phyloP scores from a whole-genome alignment of 2,797 vertebrate species.

The Astyanax mexicanus region DNA sequence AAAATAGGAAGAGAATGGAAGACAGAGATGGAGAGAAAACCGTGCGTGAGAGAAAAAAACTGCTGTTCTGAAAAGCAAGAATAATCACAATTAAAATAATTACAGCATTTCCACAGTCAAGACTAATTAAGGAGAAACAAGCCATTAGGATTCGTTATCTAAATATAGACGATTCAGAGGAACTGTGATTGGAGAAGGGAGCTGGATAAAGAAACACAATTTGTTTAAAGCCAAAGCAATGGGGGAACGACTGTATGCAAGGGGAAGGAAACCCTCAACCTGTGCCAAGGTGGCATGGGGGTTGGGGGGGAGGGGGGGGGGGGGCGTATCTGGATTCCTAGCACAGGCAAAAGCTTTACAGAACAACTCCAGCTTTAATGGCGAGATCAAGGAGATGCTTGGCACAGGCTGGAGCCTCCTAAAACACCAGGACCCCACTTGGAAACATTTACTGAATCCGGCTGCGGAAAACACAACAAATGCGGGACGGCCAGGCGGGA shows the following conservation, averaged over 20 bases:
- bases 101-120: conserved; percentile 41
- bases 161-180: conserved; percentile 31
- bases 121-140: conserved; percentile 47
- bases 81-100: conserved; percentile 50
- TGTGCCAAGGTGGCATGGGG: conserved; percentile 52
- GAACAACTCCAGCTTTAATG: conserved; percentile 50
- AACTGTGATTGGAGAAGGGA: conserved; percentile 3
- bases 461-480: conserved; percentile 45
- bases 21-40: neutral
- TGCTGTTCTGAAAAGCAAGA: conserved; percentile 16
- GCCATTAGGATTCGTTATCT: conserved; percentile 41
- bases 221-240: conserved; percentile 35
- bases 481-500: conserved; percentile 20
- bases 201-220: conserved; percentile 13
- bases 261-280: conserved; percentile 49
- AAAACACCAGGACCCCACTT: conserved; percentile 58
- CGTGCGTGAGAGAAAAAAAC: neutral
- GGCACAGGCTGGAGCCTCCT: conserved; percentile 52
- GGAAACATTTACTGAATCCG: conserved; percentile 51
- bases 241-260: conserved; percentile 27
- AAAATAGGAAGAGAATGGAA: conserved; percentile 1
- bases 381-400: conserved; percentile 58
- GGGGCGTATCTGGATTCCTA: conserved; percentile 47
- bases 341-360: conserved; percentile 38
- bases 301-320: conserved; percentile 22